phyloP scores from a whole-genome alignment of 2,797 vertebrate genomes.

The Eulemur mongoz region DNA sequence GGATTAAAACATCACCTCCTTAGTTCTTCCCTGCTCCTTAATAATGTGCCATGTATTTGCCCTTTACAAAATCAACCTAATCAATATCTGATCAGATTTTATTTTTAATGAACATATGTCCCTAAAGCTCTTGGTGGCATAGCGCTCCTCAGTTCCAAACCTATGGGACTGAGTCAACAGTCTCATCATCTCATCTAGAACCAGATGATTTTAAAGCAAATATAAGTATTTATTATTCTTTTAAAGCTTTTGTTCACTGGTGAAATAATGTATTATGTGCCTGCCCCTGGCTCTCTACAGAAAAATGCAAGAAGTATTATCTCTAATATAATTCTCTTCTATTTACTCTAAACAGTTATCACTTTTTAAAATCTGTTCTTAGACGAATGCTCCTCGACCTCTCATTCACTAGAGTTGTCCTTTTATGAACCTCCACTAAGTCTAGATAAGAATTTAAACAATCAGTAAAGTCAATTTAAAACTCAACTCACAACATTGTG shows the following conservation, averaged over 20 bases:
- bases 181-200: neutral
- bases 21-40: neutral
- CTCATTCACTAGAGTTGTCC: neutral
- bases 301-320: neutral
- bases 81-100: neutral
- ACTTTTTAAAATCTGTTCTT: neutral
- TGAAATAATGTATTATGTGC: neutral
- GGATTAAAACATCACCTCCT: neutral
- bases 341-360: neutral
- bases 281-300: neutral
- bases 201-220: conserved; percentile 8
- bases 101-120: neutral
- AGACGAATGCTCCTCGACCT: neutral
- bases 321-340: neutral
- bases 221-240: neutral
- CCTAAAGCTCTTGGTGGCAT: neutral
- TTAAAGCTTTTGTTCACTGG: conserved; percentile 10
- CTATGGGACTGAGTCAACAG: neutral
- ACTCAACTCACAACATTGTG: conserved; percentile 86
- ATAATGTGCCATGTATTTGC: neutral
- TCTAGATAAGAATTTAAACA: neutral
- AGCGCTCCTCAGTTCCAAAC: neutral
- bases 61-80: neutral
- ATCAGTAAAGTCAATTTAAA: neutral
- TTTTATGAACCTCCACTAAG: neutral